These are phyloP conservation scores for Zaprionus ghesquierei DNA, from an alignment of 1,140 invertebrate species.

Conservation along the genomic window DNA sequence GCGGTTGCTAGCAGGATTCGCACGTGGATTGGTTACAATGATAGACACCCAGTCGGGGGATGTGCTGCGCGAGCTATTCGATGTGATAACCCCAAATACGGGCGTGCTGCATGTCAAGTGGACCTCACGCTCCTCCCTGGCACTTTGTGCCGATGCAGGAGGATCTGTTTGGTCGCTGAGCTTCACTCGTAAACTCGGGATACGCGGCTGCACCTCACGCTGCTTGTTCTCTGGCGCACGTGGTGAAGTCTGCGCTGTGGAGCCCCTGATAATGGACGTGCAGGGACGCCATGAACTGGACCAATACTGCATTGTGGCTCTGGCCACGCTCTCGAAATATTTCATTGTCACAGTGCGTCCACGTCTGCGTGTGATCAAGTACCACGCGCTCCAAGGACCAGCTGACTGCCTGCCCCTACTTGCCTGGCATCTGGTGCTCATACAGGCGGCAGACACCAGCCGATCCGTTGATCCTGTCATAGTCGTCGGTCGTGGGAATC, in stretches of 20 bases:
- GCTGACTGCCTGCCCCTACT: conserved; percentile 91
- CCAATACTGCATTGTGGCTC: conserved; percentile 91
- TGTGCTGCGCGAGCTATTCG: conserved; percentile 91
- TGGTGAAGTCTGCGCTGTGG: conserved; percentile 95
- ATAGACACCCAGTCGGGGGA: conserved; percentile 90
- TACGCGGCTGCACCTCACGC: conserved; percentile 93
- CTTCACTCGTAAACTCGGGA: conserved; percentile 94
- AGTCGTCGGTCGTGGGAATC: conserved; percentile 91
- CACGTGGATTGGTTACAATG: conserved; percentile 93
- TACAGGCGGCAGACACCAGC: conserved; percentile 89
- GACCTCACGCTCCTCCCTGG: conserved; percentile 85
- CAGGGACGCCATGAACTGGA: conserved; percentile 88
- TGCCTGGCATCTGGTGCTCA: conserved; percentile 95
- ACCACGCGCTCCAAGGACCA: conserved; percentile 84
- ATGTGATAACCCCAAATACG: conserved; percentile 93
- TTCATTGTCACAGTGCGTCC: conserved; percentile 93
- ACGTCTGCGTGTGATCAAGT: conserved; percentile 84
- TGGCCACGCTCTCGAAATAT: conserved; percentile 96
- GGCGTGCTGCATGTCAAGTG: conserved; percentile 94
- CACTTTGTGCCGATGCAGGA: conserved; percentile 95
- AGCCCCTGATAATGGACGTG: conserved; percentile 90
- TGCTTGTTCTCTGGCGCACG: conserved; percentile 96
- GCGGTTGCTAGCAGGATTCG: conserved; percentile 91
- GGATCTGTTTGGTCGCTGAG: conserved; percentile 98
- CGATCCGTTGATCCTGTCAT: conserved; percentile 92